Evolutionary conservation across 2,888 invertebrate genomes (phyloP).

Genomic region (Vannuccia rotundouncinata): DNA sequence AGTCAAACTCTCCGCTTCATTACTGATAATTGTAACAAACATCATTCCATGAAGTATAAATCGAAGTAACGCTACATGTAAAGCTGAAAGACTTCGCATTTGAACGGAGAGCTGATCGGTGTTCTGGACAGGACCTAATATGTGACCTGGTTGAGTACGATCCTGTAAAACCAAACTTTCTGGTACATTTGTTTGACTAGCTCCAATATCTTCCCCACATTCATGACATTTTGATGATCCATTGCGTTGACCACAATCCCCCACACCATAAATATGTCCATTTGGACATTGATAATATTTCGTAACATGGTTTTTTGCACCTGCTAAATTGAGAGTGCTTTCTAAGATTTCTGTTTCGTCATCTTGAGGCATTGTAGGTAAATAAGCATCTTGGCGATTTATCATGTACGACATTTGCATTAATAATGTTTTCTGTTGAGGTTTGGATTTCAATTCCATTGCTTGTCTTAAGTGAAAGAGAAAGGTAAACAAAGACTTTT

Average conservation of each 20-base stretch:
- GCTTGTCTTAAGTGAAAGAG: too few relatives aligned
- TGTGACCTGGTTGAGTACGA: not conserved
- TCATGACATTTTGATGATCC: not conserved
- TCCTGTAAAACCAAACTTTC: not conserved
- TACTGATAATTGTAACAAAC: not conserved
- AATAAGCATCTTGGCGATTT: not conserved
- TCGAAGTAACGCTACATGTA: not conserved
- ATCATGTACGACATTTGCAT: too few relatives aligned
- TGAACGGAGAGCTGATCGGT: not conserved
- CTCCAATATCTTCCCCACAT: not conserved
- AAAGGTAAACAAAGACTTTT: too few relatives aligned
- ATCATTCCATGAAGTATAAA: not conserved
- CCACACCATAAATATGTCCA: not conserved
- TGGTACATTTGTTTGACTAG: not conserved
- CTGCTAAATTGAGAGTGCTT: not conserved
- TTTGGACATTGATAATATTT: not conserved
- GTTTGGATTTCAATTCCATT: too few relatives aligned
- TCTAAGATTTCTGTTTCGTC: not conserved
- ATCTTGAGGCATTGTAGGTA: conserved; percentile 19
- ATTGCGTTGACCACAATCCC: not conserved
- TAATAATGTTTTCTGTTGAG: too few relatives aligned
- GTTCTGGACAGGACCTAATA: not conserved
- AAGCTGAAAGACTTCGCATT: not conserved
- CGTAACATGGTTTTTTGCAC: not conserved
- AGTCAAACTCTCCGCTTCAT: not conserved